Evolutionary conservation across 2,113 vertebrate species (phyloP).

Genomic region (Aspidoscelis tigris): DNA sequence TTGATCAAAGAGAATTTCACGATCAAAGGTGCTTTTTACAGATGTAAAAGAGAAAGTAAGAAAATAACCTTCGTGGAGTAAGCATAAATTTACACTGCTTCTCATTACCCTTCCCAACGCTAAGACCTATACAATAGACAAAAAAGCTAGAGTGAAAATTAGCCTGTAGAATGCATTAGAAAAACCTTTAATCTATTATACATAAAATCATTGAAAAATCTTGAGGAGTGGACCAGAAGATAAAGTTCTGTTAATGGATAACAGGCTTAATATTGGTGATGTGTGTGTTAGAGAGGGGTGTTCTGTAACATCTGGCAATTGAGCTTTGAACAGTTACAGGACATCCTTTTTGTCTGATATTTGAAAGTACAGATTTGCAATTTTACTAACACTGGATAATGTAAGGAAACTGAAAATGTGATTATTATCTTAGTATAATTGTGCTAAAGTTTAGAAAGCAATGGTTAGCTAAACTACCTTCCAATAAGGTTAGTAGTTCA

Average conservation of each 20-base stretch:
- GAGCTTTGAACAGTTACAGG: neutral
- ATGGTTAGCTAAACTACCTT: neutral
- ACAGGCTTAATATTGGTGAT: neutral
- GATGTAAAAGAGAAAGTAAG: constrained; percentile 46
- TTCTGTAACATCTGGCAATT: neutral
- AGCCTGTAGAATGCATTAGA: neutral
- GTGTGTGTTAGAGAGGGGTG: too few relatives aligned
- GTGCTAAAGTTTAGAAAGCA: neutral
- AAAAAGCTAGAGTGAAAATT: constrained; percentile 21
- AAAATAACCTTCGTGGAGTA: constrained; percentile 56
- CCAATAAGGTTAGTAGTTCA: neutral
- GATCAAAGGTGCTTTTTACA: constrained; percentile 67
- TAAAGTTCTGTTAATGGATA: constrained; percentile 2
- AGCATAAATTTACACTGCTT: constrained; percentile 51
- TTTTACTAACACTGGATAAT: neutral
- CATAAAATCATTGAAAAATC: neutral
- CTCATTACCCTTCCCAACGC: constrained; percentile 43
- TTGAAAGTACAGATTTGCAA: neutral
- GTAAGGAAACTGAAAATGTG: neutral
- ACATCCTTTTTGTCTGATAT: neutral
- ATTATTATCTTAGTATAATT: neutral
- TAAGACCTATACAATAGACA: neutral
- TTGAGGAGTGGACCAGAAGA: neutral
- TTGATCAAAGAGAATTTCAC: constrained; percentile 70
- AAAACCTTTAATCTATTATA: neutral